phyloP scores from a whole-genome alignment of 2,113 vertebrate species.

The Ceratotherium simum region DNA sequence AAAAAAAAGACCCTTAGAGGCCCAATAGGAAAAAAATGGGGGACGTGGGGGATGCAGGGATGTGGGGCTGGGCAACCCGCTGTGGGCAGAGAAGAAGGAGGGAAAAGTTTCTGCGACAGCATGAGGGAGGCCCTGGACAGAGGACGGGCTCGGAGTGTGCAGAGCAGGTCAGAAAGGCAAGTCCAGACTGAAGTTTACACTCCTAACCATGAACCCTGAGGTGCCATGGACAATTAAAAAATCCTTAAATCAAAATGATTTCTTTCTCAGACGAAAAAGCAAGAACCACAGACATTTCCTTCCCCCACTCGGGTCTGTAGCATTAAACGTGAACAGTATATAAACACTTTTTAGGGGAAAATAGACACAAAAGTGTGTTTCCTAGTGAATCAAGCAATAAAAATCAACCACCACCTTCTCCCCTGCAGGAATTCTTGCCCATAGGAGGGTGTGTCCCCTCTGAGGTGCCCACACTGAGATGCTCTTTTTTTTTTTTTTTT shows the following conservation, averaged over 20 bases:
- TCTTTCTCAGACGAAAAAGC: background rate
- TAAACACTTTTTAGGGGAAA: background rate
- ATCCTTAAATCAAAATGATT: background rate
- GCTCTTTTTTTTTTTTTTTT: too few relatives aligned
- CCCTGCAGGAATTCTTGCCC: background rate
- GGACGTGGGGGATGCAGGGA: background rate
- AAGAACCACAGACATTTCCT: background rate
- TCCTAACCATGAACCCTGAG: background rate
- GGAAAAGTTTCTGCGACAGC: fast-evolving
- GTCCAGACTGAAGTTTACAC: background rate
- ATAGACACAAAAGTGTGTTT: background rate
- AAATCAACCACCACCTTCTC: background rate
- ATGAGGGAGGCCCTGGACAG: background rate
- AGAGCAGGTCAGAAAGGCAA: background rate
- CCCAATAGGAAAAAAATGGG: background rate
- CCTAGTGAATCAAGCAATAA: background rate
- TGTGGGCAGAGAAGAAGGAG: background rate
- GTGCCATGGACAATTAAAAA: background rate
- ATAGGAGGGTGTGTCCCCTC: background rate
- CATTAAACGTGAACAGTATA: background rate
- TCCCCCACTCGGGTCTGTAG: background rate
- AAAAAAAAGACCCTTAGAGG: background rate
- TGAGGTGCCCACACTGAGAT: too few relatives aligned
- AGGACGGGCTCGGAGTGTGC: background rate
- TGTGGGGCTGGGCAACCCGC: background rate